Conservation (phyloP, 2,113 vertebrate genomes). For the Thryonomys swinderianus region DNA sequence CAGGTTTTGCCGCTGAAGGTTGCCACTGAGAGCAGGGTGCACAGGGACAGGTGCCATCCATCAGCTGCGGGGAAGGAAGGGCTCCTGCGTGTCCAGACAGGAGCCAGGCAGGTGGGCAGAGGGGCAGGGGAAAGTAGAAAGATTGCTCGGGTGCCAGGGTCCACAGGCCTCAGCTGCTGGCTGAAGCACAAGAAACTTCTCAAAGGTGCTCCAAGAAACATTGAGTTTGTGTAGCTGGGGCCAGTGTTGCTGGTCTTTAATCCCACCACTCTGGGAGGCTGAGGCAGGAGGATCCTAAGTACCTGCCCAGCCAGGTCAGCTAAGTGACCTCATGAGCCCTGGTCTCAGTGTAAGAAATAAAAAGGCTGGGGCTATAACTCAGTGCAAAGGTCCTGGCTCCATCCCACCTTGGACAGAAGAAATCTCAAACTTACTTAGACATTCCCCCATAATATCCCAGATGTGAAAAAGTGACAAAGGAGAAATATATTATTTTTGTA, state of each 20-base stretch:
- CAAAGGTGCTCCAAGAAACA: neutral
- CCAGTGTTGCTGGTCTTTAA: too few relatives aligned
- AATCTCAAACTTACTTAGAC: too few relatives aligned
- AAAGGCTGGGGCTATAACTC: neutral
- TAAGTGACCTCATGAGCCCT: neutral
- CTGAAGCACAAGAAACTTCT: neutral
- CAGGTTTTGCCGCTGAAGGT: too few relatives aligned
- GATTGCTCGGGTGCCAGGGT: neutral
- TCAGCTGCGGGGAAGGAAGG: neutral
- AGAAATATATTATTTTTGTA: slow-evolving; percentile 63
- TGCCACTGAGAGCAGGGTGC: neutral
- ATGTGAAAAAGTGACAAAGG: neutral
- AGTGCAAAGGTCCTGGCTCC: neutral
- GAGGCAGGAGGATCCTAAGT: neutral
- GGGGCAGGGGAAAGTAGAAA: neutral
- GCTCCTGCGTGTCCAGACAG: rapidly evolving
- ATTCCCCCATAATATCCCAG: neutral
- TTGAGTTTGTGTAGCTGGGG: neutral
- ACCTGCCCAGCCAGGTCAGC: neutral
- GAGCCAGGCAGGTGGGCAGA: neutral
- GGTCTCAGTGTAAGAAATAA: neutral
- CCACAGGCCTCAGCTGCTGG: neutral
- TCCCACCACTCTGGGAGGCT: neutral
- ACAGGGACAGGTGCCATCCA: neutral
- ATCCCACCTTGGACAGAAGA: neutral